Evolutionary conservation across 2,888 invertebrate genomes (phyloP).

Genomic region (Nebria salina): DNA sequence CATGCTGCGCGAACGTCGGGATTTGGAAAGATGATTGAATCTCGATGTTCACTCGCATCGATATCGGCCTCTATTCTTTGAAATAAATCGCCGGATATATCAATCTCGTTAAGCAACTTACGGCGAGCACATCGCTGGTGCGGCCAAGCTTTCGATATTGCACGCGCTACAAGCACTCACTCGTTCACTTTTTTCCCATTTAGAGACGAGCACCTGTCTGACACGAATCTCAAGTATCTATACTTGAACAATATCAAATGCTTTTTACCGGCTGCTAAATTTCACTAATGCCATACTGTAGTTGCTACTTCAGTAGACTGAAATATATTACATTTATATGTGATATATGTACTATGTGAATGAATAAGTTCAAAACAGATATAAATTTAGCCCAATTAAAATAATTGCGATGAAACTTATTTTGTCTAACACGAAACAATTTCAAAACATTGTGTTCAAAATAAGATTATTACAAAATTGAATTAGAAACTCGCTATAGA

Average conservation of each 20-base stretch:
- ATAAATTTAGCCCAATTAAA: too few relatives aligned
- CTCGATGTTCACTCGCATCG: constrained; percentile 40
- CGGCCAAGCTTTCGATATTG: constrained; percentile 6
- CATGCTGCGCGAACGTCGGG: constrained; percentile 34
- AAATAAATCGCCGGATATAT: constrained; percentile 42
- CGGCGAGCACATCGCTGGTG: constrained; percentile 12
- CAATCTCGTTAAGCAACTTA: constrained; percentile 33
- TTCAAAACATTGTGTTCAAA: too few relatives aligned
- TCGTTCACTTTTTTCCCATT: constrained; percentile 32
- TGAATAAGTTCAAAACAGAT: too few relatives aligned
- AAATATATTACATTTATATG: background rate
- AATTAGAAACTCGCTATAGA: too few relatives aligned
- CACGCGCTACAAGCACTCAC: constrained; percentile 8
- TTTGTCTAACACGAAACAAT: too few relatives aligned
- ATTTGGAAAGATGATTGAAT: constrained; percentile 44
- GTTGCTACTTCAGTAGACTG: background rate
- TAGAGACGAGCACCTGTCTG: constrained; percentile 41
- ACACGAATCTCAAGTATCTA: constrained; percentile 8
- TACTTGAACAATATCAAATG: constrained; percentile 33
- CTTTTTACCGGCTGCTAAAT: constrained; percentile 26
- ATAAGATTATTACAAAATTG: too few relatives aligned
- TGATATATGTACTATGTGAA: too few relatives aligned
- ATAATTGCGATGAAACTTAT: too few relatives aligned
- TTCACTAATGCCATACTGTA: background rate
- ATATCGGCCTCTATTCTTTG: constrained; percentile 33